These are phyloP conservation scores for Falco peregrinus DNA, from an alignment of 2,797 vertebrate genomes.

Conservation along the genomic window DNA sequence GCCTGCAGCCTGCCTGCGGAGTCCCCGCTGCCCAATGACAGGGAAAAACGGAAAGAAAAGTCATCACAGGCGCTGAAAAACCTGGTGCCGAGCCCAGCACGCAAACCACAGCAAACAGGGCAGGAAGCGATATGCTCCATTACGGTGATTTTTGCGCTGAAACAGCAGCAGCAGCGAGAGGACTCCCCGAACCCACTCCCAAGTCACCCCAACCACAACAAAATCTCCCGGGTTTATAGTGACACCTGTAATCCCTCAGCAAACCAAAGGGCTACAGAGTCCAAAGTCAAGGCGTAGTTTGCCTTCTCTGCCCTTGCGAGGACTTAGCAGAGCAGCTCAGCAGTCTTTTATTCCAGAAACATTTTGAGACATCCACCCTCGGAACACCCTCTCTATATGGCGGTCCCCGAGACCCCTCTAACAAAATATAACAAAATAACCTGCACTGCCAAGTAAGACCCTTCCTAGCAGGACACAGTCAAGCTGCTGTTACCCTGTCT, in stretches of 20 bases:
- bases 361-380: neutral
- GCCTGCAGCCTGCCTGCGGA: neutral
- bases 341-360: neutral
- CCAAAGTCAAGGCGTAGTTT: neutral
- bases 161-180: neutral
- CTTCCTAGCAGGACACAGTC: neutral
- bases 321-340: neutral
- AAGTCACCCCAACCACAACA: neutral
- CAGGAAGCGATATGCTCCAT: neutral
- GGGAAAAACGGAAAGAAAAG: conserved; percentile 46
- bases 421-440: neutral
- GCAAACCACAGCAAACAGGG: conserved; percentile 14
- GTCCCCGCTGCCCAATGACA: neutral
- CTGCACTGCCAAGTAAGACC: neutral
- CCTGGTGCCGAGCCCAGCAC: conserved; percentile 34
- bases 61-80: conserved; percentile 45
- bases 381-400: neutral
- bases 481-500: neutral
- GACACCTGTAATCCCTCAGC: neutral
- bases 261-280: neutral
- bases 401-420: neutral
- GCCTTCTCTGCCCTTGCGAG: neutral
- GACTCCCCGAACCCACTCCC: neutral
- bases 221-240: neutral
- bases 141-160: neutral